These are phyloP conservation scores for Pterobdella sp. DNA, from an alignment of 2,888 invertebrate genomes.

Conservation along the genomic window DNA sequence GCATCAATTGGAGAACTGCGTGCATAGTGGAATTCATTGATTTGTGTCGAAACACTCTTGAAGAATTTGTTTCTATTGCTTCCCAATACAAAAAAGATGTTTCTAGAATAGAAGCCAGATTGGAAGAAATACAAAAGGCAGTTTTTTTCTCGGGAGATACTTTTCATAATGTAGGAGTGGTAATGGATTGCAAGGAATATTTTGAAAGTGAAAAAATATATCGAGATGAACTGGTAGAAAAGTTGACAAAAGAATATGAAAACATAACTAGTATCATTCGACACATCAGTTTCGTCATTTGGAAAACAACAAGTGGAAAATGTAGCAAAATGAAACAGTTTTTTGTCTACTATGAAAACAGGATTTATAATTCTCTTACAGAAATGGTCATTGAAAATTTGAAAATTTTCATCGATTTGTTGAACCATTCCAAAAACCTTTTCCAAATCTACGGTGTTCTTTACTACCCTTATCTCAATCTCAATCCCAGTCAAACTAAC, in stretches of 20 bases:
- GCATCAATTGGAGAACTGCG: conserved; percentile 78
- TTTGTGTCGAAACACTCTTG: conserved; percentile 55
- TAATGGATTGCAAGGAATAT: conserved; percentile 56
- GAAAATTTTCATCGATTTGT: conserved; percentile 60
- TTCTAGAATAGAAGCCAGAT: conserved; percentile 48
- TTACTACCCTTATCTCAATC: conserved; percentile 20
- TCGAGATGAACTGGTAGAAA: conserved; percentile 62
- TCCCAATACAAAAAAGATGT: conserved; percentile 53
- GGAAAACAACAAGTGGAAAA: conserved; percentile 69
- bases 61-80: conserved; percentile 44
- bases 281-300: conserved; percentile 75
- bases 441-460: conserved; percentile 74
- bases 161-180: conserved; percentile 42
- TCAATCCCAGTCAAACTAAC: conserved; percentile 15
- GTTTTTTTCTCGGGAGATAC: conserved; percentile 48
- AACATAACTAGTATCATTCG: conserved; percentile 72
- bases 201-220: conserved; percentile 65
- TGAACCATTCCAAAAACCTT: conserved; percentile 58
- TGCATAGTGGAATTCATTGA: conserved; percentile 68
- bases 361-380: conserved; percentile 64
- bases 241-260: conserved; percentile 66
- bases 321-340: conserved; percentile 67
- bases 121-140: conserved; percentile 46
- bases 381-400: conserved; percentile 64
- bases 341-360: conserved; percentile 73